These are phyloP conservation scores for Lepidocolaptes lacrymiger DNA, from an alignment of 2,797 vertebrate species.

Conservation along the genomic window DNA sequence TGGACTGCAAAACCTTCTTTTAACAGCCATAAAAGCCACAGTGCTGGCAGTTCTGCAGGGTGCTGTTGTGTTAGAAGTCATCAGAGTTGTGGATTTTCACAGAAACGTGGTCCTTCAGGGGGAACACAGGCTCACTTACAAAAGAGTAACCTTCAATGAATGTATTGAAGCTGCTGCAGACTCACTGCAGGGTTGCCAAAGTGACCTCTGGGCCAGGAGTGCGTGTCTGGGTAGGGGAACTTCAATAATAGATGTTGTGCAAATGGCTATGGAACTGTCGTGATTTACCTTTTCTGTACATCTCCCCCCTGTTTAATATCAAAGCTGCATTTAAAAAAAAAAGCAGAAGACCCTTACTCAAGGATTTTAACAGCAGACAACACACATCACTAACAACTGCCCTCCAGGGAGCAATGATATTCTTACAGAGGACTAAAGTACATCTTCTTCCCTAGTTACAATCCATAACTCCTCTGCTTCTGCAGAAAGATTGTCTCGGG, in stretches of 20 bases:
- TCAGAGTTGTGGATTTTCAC: background rate
- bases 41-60: background rate
- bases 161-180: background rate
- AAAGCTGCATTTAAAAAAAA: background rate
- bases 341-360: background rate
- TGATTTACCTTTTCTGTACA: background rate
- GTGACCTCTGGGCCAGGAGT: background rate
- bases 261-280: background rate
- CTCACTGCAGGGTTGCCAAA: background rate
- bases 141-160: accelerated
- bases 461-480: background rate
- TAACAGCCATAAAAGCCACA: background rate
- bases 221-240: accelerated
- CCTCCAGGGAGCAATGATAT: background rate
- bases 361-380: background rate
- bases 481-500: background rate
- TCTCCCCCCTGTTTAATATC: background rate
- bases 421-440: background rate
- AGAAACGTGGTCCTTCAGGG: background rate
- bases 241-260: too few species aligned
- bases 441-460: background rate
- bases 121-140: background rate
- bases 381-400: background rate
- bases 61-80: background rate
- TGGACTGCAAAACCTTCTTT: background rate